Conservation (phyloP, 2,113 vertebrate genomes). For the Epinephelus fuscoguttatus region DNA sequence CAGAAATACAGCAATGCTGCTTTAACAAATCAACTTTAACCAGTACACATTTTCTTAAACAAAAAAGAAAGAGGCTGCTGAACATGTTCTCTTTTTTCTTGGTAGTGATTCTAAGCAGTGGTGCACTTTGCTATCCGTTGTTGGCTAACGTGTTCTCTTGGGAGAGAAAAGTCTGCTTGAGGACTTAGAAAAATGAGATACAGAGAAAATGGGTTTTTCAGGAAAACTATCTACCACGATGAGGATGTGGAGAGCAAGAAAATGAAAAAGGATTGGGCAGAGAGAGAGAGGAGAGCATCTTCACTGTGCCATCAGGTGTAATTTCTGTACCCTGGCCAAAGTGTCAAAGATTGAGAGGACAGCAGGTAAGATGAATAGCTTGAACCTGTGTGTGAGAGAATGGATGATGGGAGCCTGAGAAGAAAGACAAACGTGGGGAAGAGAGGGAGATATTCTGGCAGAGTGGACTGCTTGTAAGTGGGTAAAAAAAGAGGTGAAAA, state of each 20-base stretch:
- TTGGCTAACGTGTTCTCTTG: not conserved
- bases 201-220: conserved; percentile 44
- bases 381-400: conserved; percentile 27
- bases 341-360: conserved; percentile 41
- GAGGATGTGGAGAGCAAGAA: conserved; percentile 19
- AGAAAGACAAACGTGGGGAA: conserved; percentile 7
- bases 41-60: not conserved
- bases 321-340: conserved; percentile 50
- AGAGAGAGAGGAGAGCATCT: conserved; percentile 31
- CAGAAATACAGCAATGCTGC: not conserved
- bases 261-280: conserved; percentile 31
- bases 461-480: conserved; percentile 12
- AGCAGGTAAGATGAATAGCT: conserved; percentile 38
- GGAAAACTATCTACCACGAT: conserved; percentile 28
- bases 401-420: conserved; percentile 7
- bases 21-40: not conserved
- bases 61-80: not conserved
- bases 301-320: conserved; percentile 36
- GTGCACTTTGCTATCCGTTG: conserved; percentile 25
- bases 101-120: not conserved
- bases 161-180: conserved; percentile 21
- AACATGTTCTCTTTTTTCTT: not conserved
- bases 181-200: conserved; percentile 33
- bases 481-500: not conserved
- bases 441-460: not conserved